These are phyloP conservation scores for Platichthys stellatus DNA, from an alignment of 2,113 vertebrate genomes.

Conservation along the genomic window DNA sequence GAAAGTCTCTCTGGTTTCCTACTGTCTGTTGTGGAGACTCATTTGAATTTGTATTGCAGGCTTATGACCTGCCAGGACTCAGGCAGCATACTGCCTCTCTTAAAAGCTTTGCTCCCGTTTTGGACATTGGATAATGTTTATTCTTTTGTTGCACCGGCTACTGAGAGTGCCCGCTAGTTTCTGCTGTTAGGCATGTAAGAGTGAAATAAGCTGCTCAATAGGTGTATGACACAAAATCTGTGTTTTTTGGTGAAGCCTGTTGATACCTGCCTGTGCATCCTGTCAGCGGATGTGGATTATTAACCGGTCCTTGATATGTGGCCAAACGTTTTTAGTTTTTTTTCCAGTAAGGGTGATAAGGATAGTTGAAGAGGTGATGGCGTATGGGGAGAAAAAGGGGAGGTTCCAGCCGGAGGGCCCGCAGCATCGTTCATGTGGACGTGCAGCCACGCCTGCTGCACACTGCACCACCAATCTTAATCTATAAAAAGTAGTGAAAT, in stretches of 20 bases:
- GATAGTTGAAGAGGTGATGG: constrained; percentile 71
- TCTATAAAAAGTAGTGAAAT: constrained; percentile 48
- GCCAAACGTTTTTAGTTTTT: constrained; percentile 51
- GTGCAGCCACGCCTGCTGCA: constrained; percentile 57
- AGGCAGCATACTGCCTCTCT: constrained; percentile 39
- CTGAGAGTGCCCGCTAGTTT: constrained; percentile 25
- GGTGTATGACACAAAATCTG: constrained; percentile 22
- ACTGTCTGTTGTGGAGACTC: constrained; percentile 41
- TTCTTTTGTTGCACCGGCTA: constrained; percentile 43
- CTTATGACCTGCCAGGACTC: constrained; percentile 62
- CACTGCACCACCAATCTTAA: constrained; percentile 60
- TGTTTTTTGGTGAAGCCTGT: constrained; percentile 18
- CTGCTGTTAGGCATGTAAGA: constrained; percentile 17
- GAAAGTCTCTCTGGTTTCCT: constrained; percentile 25
- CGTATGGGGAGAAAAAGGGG: constrained; percentile 38
- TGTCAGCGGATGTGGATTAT: constrained; percentile 61
- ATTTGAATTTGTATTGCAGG: constrained; percentile 67
- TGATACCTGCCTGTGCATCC: constrained; percentile 45
- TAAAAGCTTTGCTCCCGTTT: constrained; percentile 33
- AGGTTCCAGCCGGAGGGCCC: constrained; percentile 49
- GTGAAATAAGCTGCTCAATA: constrained; percentile 50
- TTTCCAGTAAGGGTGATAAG: constrained; percentile 55
- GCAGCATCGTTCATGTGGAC: constrained; percentile 64
- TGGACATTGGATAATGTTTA: constrained; percentile 45
- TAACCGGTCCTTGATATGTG: constrained; percentile 55